Base-by-base conservation (phyloP, 1,140 invertebrate species). In the Macrocentrus cingulum region DNA sequence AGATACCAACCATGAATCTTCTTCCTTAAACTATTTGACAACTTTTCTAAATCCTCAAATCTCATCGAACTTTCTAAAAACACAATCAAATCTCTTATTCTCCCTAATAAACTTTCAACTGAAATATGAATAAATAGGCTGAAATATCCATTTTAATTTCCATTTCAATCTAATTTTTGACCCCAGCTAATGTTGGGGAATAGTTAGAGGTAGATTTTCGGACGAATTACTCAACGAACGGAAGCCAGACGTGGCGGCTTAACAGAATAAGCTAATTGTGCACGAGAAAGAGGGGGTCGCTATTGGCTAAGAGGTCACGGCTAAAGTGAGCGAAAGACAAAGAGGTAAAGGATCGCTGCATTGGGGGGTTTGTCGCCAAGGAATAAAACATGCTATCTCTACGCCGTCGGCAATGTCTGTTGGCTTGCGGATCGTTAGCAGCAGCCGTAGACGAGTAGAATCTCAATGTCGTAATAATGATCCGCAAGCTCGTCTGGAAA, bases 261-360 rank as follows among this genome's bases (percentile, higher is more conserved):
- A 49, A 49, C 25, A 49, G 46, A 49, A 49, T 49, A 49, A 49
- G 46, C 46, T 49, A 49, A 49, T 49, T 49, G 46, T 25, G 46
- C 4, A 29, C 25, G 25, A 9, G 46, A n/a, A 29, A 9, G 25
- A 29, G 25, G 25, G 25, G 25, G 25, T n/a, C n/a, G 23, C 23
- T 49, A 49, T 49, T 49, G 46, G 46, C 23, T 49, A 49, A 49
- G 46, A 49, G 46, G 25, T 32, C n/a, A 13, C 23, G 46, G 34
- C n/a, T 32, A 18, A 51, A 29, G 48, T 19, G 44, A 23, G 34
- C 37, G 48, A 19, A 34, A 51, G 29, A 51, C 48, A 51, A 51
- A 20, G 29, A 34, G 48, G 34, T n/a, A 39, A n/a, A 39, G 36
- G 7, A 5, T 15, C 8, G 13, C 36, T 3, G 36, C 25, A 39